phyloP scores from a whole-genome alignment of 2,797 vertebrate species.

The Bovichtus variegatus region DNA sequence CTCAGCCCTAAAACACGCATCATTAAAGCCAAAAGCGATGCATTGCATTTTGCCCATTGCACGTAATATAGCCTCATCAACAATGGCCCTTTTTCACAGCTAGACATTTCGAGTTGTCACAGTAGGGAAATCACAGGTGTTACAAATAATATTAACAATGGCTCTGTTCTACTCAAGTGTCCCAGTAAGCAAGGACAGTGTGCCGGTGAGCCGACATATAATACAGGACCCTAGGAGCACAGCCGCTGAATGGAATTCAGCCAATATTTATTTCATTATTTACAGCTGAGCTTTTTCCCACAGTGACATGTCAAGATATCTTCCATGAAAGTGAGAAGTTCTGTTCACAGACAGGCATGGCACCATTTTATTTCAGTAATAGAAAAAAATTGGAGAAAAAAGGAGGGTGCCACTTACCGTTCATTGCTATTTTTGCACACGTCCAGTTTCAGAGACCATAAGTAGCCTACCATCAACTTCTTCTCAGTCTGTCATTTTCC shows the following conservation, averaged over 20 bases:
- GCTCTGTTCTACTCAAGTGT: neutral
- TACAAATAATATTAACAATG: neutral
- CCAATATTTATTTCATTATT: neutral
- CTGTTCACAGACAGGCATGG: neutral
- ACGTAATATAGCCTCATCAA: neutral
- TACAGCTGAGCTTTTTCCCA: neutral
- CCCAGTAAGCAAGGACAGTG: neutral
- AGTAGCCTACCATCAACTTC: neutral
- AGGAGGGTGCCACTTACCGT: neutral
- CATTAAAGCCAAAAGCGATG: neutral
- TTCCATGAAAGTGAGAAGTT: too few relatives aligned
- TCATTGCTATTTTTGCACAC: neutral
- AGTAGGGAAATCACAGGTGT: neutral
- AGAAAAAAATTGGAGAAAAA: too few relatives aligned
- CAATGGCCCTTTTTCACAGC: neutral
- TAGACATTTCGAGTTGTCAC: neutral
- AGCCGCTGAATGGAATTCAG: neutral
- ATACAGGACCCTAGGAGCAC: neutral
- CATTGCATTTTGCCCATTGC: neutral
- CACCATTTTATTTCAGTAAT: neutral
- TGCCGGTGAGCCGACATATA: neutral
- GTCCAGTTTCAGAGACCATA: neutral
- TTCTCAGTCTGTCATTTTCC: neutral
- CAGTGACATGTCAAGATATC: neutral
- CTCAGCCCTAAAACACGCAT: neutral